Base-by-base conservation (phyloP, 2,888 invertebrate species). In the Oxystoma pomonae region DNA sequence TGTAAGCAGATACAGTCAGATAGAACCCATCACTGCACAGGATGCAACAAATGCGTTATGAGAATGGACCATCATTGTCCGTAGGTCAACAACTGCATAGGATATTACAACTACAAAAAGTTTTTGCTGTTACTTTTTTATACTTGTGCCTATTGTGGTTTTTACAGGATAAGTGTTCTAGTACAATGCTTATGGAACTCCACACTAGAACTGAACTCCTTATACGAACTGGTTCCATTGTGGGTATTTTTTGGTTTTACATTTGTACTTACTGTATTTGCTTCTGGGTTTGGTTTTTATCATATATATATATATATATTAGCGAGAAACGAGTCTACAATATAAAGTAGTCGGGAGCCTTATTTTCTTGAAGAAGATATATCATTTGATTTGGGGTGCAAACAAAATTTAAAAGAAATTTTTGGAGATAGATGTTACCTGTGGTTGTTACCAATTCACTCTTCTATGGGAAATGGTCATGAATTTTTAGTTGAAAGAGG, bases 61-160 rank as follows among this genome's bases (percentile, higher is more conserved):
- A 76, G 73, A 69, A 77, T 77, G 77, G 77, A 76, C 60, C 77
- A 77, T 64, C 76, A 77, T 59, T 77, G 77, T 59, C 74, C 74
- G 5, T 77, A 75, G 75, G 59, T 76, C 12, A 69, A 70, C 52
- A 77, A 74, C 59, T 77, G 77, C 59, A 67, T 77, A 16, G 74
- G 74, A 20, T 73, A 70, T 63, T 64, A 65, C 16, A 77, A 76
- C 59, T 72, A 75, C 56, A 77, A 77, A 66, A 66, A 66, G 12
- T 77, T 75, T 60, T 56, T 75, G 21, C 59, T 77, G n/a, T 64
- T 69, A 18, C 58, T 75, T 9, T 63, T 75, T 53, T 75, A 76
- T 61, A 65, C 65, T 1, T 67, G 60, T 35, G 20, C 68, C 2
- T 70, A 69, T 59, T 71, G 70, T 50, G 16, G 62, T 18, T 70